phyloP scores from a whole-genome alignment of 2,888 invertebrate genomes.

The Limnephilus marmoratus region DNA sequence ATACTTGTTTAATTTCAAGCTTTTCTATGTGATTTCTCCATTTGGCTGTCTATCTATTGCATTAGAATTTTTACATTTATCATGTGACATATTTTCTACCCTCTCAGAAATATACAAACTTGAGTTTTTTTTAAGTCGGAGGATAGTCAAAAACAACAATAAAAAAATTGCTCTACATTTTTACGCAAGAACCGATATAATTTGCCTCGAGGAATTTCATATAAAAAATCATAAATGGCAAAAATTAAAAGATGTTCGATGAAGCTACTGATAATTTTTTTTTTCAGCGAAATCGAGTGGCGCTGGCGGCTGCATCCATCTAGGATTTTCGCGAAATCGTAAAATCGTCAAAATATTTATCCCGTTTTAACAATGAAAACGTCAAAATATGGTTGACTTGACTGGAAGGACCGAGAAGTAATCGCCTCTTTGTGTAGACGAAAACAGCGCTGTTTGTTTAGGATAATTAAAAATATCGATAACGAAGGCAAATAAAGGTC shows the following conservation, averaged over 20 bases:
- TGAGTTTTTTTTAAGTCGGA: too few species aligned
- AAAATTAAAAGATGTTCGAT: neutral
- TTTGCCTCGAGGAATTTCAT: too few species aligned
- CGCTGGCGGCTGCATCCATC: neutral
- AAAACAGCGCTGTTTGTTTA: slow-evolving; percentile 59
- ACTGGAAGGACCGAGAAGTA: neutral
- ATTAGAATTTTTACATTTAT: too few species aligned
- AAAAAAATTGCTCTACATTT: too few species aligned
- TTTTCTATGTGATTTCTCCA: too few species aligned
- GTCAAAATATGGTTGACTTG: slow-evolving; percentile 43
- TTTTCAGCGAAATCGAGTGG: neutral
- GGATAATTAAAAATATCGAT: slow-evolving; percentile 64
- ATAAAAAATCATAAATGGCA: too few species aligned
- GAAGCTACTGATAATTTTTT: neutral
- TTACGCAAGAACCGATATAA: too few species aligned
- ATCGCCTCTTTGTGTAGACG: slow-evolving; percentile 48
- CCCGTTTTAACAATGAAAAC: slow-evolving; percentile 51
- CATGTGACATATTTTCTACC: too few species aligned
- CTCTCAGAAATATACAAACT: too few species aligned
- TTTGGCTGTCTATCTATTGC: too few species aligned
- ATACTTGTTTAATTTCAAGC: too few species aligned
- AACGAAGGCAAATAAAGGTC: slow-evolving; percentile 50
- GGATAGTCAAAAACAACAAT: too few species aligned
- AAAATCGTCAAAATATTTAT: slow-evolving; percentile 41
- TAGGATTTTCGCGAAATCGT: neutral